Percentiles rank a stretch among this genome's conserved stretches.
phyloP scores from a whole-genome alignment of 2,888 invertebrate species.

The Drosophila siamana region DNA sequence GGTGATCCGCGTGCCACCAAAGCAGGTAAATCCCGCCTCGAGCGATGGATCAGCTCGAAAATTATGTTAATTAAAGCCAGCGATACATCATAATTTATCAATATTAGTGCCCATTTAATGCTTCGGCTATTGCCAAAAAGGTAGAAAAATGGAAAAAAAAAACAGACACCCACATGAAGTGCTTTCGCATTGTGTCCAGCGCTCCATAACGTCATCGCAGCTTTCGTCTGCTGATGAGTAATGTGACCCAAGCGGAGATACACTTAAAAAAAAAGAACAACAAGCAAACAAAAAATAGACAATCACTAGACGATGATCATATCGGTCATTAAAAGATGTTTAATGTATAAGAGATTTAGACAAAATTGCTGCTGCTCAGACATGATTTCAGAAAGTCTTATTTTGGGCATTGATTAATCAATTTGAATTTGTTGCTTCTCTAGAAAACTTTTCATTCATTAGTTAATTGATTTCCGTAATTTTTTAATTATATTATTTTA shows the following conservation, averaged over 20 bases:
- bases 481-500: too few relatives aligned
- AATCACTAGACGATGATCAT: neutral
- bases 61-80: constrained; percentile 54
- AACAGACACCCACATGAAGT: constrained; percentile 58
- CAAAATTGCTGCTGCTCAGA: neutral
- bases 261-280: constrained; percentile 16
- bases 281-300: neutral
- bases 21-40: constrained; percentile 88
- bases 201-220: constrained; percentile 66
- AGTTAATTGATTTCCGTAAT: too few relatives aligned
- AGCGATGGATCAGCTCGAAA: constrained; percentile 32
- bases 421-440: neutral
- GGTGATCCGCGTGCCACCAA: constrained; percentile 92
- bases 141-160: constrained; percentile 18
- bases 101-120: constrained; percentile 66
- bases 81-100: constrained; percentile 78
- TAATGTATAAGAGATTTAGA: neutral
- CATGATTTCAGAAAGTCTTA: neutral
- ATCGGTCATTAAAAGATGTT: neutral
- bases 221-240: constrained; percentile 48
- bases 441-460: too few relatives aligned
- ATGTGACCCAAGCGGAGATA: constrained; percentile 18
- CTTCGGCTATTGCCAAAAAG: constrained; percentile 40
- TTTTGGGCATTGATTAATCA: neutral
- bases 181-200: constrained; percentile 2